Evolutionary conservation across 2,888 invertebrate genomes (phyloP), one percentile per base, ranked within the genome.

Genomic region (Heliconius hortense): DNA sequence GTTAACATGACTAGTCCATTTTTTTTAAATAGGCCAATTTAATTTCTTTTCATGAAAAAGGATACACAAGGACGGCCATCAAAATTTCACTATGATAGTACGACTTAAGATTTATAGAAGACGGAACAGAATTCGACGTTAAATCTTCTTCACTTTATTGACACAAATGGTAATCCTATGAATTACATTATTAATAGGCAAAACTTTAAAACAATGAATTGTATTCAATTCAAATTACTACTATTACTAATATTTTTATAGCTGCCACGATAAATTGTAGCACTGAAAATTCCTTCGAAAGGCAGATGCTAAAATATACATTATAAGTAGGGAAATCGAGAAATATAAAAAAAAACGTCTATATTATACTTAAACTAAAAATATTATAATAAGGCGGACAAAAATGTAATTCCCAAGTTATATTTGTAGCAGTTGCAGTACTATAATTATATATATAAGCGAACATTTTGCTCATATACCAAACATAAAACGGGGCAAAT

Each of bases 1-100:
- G n/a, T 64, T 64, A 35, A 39, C 35, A 39, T 64, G 64, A 64
- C 64, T 39, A 64, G 64, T 35, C 35, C 64, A 39, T 35, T 62
- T 63, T 63, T 62, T 60, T 63, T 63, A 64, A 64, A 13, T 64
- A 43, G 39, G 66, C 39, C 66, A 66, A 66, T 43, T 66, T 24
- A 15, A 24, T 64, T 24, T 43, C 0, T 43, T 43, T 24, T 43
- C 2, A 66, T 24, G 66, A 39, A 66, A 43, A 15, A 24, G 2
- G 15, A 43, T 39, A 43, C 39, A 43, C 39, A 39, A 18, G 66
- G 66, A 66, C 66, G 66, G 66, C 39, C 26, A 60, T 60, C 15
- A 60, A 26, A 60, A 18, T 18, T 60, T 26, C 60, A 26, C 15
- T 60, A 24, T 5, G 24, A 26, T 1, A 59, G 4, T n/a, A 26